Percentiles rank a stretch among this genome's conserved stretches.
These are phyloP conservation scores for Beroe ovata DNA, from an alignment of 37 sponge, comb jelly and placozoan genomes.

Conservation along the genomic window DNA sequence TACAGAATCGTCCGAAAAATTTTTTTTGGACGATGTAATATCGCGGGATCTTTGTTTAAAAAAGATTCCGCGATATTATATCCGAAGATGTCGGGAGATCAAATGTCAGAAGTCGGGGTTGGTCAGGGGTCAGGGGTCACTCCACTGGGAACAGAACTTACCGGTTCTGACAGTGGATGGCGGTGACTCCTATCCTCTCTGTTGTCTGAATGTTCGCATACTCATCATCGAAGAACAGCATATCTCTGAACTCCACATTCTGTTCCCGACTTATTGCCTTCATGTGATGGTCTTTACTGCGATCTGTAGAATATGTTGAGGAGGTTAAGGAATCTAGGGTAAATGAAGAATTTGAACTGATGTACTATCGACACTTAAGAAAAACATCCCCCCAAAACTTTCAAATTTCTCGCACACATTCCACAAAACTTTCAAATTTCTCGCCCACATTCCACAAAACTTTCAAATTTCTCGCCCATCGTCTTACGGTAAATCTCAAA, in stretches of 20 bases:
- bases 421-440: no score
- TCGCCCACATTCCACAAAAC: no score
- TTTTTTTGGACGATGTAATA: no score
- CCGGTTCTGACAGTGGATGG: slow-evolving; percentile 23
- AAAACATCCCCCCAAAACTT: no score
- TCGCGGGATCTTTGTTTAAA: no score
- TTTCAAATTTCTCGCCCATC: no score
- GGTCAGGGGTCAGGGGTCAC: not conserved
- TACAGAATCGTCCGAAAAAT: no score
- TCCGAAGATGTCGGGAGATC: not conserved
- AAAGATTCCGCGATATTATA: not conserved
- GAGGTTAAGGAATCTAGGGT: no score
- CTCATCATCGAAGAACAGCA: slow-evolving; percentile 89
- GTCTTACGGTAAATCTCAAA: slow-evolving; percentile 61
- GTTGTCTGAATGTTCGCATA: slow-evolving; percentile 75
- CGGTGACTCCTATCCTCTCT: slow-evolving; percentile 69
- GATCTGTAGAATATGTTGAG: slow-evolving; percentile 3
- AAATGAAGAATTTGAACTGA: no score
- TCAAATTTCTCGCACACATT: no score
- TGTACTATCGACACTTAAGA: no score
- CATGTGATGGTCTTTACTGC: slow-evolving; percentile 59
- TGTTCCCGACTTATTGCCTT: slow-evolving; percentile 67
- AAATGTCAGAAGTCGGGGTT: not conserved
- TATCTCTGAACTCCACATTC: slow-evolving; percentile 74
- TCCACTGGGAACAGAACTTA: not conserved